Conservation (phyloP, 2,113 vertebrate species). For the Melozone crissalis region DNA sequence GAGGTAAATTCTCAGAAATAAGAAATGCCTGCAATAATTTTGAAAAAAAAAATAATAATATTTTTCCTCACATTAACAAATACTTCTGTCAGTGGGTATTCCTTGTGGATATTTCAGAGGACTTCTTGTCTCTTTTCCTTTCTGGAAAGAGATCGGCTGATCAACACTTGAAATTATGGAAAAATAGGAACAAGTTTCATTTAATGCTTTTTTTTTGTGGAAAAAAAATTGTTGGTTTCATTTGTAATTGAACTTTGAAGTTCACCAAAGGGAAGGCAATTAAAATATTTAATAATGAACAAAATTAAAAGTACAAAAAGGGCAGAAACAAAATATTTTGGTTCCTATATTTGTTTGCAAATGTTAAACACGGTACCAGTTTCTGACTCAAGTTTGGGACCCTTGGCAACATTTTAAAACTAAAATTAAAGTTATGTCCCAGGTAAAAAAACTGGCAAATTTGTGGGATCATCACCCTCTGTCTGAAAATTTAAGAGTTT, state of each 20-base stretch:
- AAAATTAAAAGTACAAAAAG: background rate
- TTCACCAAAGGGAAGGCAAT: background rate
- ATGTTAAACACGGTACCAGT: fast-evolving
- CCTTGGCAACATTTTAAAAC: background rate
- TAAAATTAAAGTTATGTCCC: background rate
- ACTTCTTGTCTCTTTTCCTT: background rate
- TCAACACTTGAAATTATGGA: background rate
- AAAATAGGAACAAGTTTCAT: background rate
- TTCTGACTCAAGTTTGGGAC: background rate
- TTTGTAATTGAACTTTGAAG: background rate
- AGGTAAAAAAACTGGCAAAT: background rate
- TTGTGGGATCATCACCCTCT: background rate
- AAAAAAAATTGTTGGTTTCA: background rate
- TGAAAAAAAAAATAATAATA: background rate
- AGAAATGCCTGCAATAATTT: background rate
- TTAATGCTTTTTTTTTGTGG: background rate
- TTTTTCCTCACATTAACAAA: background rate
- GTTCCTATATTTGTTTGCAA: background rate
- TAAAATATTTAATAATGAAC: background rate
- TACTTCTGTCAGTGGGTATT: background rate
- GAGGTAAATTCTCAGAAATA: background rate
- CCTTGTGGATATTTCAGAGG: background rate
- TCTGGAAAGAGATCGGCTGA: background rate
- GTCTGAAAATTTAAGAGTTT: background rate
- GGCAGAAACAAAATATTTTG: background rate